Percentiles rank a stretch among this genome's conserved stretches.
Evolutionary conservation across 2,113 vertebrate species (phyloP).

Genomic region (Pygoscelis adeliae): DNA sequence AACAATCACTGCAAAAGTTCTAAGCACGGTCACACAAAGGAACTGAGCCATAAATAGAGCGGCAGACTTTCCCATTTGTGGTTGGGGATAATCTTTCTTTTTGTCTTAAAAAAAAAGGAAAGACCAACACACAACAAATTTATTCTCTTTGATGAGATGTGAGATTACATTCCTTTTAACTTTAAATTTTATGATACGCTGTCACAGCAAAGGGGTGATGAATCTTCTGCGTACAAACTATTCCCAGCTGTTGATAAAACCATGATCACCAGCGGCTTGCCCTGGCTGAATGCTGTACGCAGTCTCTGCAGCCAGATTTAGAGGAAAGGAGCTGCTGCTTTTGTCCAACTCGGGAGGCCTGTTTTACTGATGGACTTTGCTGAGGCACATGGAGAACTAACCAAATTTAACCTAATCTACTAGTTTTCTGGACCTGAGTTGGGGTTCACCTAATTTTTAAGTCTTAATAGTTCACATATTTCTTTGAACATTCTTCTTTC

Average conservation of each 20-base stretch:
- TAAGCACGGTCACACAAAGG: not conserved
- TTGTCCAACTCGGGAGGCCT: not conserved
- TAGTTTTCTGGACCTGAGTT: not conserved
- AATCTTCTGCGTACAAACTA: conserved; percentile 21
- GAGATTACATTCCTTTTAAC: conserved; percentile 61
- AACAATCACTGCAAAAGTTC: not conserved
- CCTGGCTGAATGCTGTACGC: not conserved
- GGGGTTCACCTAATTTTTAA: not conserved
- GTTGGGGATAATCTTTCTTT: not conserved
- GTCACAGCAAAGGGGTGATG: conserved; percentile 1
- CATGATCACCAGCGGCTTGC: not conserved
- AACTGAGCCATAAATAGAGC: conserved; percentile 21
- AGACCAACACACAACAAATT: conserved; percentile 16
- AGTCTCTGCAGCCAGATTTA: not conserved
- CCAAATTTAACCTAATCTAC: not conserved
- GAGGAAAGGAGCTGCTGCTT: not conserved
- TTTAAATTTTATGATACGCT: not conserved
- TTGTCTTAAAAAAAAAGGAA: not conserved
- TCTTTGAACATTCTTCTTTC: not conserved
- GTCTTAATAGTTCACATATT: not conserved
- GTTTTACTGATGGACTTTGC: not conserved
- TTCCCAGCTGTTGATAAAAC: conserved; percentile 61
- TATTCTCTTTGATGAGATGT: conserved; percentile 47
- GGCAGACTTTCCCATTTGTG: not conserved
- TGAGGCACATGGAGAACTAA: not conserved